These are phyloP conservation scores for Germaria angustata DNA, from an alignment of 2,888 invertebrate genomes.

Conservation along the genomic window DNA sequence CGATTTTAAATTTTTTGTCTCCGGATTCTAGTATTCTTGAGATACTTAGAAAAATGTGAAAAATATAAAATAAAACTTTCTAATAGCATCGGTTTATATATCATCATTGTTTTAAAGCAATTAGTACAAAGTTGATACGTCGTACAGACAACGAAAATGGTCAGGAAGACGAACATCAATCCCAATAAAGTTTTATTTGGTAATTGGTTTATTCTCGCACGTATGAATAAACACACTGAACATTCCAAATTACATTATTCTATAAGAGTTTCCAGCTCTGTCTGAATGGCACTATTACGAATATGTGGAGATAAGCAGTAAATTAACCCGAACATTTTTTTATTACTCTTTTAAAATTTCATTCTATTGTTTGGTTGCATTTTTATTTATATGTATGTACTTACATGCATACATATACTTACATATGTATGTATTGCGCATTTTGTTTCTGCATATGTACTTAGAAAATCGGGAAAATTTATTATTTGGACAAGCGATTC, in stretches of 20 bases:
- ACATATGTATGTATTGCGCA: conserved; percentile 61
- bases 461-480: background rate
- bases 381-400: conserved; percentile 32
- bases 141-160: no score
- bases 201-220: no score
- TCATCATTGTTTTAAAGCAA: no score
- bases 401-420: no score
- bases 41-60: no score
- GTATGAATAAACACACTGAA: background rate
- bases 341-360: conserved; percentile 26
- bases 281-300: conserved; percentile 28
- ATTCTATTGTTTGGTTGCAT: conserved; percentile 19
- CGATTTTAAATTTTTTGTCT: no score
- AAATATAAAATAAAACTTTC: no score
- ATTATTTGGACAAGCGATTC: conserved; percentile 30
- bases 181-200: no score
- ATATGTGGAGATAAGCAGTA: conserved; percentile 36
- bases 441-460: conserved; percentile 13
- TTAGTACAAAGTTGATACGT: no score
- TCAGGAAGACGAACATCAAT: no score
- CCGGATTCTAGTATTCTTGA: no score
- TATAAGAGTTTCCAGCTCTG: background rate
- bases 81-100: no score
- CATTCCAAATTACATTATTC: background rate
- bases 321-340: conserved; percentile 24